Evolutionary conservation across 2,888 invertebrate genomes (phyloP).

Genomic region (Microctonus brassicae): DNA sequence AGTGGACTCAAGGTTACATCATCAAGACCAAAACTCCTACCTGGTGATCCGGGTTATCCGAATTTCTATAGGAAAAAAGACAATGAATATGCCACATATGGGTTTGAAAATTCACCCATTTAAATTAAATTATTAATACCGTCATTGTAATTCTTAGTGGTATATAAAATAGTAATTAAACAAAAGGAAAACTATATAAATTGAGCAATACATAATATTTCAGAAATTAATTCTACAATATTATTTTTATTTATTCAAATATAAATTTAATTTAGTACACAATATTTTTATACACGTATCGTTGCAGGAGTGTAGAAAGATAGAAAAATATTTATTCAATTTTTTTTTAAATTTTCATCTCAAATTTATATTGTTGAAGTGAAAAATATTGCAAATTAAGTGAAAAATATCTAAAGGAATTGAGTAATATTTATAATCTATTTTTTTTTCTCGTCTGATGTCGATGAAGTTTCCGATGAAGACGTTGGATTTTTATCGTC

Average conservation of each 20-base stretch:
- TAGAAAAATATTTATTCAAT: not conserved
- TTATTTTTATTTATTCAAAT: not conserved
- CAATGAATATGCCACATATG: constrained; percentile 79
- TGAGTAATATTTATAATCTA: no score
- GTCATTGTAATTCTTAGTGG: constrained; percentile 16
- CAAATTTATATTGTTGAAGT: no score
- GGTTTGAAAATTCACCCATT: constrained; percentile 78
- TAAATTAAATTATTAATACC: constrained; percentile 60
- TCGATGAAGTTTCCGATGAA: constrained; percentile 3
- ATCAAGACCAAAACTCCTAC: constrained; percentile 74
- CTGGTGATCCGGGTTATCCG: constrained; percentile 81
- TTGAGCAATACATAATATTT: not conserved
- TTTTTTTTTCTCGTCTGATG: not conserved
- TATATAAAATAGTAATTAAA: constrained; percentile 20
- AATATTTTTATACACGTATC: no score
- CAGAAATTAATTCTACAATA: not conserved
- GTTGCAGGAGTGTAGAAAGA: not conserved
- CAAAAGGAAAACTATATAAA: not conserved
- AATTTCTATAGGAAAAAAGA: constrained; percentile 72
- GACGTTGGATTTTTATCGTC: constrained; percentile 40
- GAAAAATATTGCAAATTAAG: no score
- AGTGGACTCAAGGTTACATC: constrained; percentile 79
- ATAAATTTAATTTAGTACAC: not conserved
- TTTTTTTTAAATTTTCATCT: no score
- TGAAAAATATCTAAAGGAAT: no score